phyloP scores from a whole-genome alignment of 1,140 invertebrate species.

The Solenopsis fugax region DNA sequence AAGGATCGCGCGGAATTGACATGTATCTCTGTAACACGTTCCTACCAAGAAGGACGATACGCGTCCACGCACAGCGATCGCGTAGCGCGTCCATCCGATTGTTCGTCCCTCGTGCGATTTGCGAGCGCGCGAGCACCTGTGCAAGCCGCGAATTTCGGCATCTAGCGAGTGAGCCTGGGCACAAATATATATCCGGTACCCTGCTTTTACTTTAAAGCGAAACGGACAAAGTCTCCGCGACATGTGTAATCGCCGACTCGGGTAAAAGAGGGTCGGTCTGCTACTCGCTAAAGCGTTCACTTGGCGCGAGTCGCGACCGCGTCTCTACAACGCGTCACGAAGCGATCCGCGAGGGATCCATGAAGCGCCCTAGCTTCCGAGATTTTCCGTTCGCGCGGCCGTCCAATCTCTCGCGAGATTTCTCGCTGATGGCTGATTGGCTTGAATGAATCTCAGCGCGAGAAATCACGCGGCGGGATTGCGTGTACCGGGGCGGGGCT shows the following conservation, averaged over 20 bases:
- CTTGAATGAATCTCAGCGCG: constrained; percentile 7
- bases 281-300: too few relatives aligned
- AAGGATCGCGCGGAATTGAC: not conserved
- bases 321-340: too few relatives aligned
- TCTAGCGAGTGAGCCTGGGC: not conserved
- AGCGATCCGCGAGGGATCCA: constrained; percentile 12
- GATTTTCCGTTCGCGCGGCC: constrained; percentile 6
- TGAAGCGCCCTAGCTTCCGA: not conserved
- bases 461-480: constrained; percentile 29
- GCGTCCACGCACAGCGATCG: not conserved
- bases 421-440: not conserved
- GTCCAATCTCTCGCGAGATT: constrained; percentile 23
- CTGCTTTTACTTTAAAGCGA: not conserved
- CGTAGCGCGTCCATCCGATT: not conserved
- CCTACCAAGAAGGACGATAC: constrained; percentile 1
- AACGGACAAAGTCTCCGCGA: not conserved
- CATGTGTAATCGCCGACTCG: too few relatives aligned
- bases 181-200: not conserved
- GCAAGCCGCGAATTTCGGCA: constrained; percentile 10
- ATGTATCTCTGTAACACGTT: constrained; percentile 8
- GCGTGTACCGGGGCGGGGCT: not conserved
- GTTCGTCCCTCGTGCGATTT: constrained; percentile 2
- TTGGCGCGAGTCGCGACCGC: too few relatives aligned
- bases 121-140: not conserved
- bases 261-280: too few relatives aligned